Evolutionary conservation across 1,140 invertebrate genomes (phyloP).

Genomic region (Euglossa dilemma): DNA sequence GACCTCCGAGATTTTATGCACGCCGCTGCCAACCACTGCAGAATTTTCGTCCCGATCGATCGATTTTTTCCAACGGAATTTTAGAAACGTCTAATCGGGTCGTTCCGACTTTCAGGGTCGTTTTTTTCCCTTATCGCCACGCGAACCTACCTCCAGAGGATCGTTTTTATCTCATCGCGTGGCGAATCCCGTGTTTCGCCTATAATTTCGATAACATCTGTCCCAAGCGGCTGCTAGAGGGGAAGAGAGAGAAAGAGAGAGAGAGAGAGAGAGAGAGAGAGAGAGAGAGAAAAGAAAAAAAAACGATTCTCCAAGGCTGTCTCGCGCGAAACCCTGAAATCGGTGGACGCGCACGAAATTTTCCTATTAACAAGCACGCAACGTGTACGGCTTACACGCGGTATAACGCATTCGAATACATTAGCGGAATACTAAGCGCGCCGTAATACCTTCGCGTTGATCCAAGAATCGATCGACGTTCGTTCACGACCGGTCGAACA

Average conservation of each 20-base stretch:
- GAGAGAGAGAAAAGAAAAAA: not conserved
- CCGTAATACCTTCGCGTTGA: slow-evolving; percentile 10
- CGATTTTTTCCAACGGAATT: not conserved
- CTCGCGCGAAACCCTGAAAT: slow-evolving; percentile 12
- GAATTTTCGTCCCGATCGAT: not conserved
- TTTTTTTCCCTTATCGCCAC: not conserved
- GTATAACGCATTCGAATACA: slow-evolving; percentile 39
- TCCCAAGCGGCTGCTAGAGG: not conserved
- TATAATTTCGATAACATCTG: slow-evolving; percentile 6
- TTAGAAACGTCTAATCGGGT: not conserved
- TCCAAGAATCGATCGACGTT: slow-evolving; percentile 29
- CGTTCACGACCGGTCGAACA: slow-evolving; percentile 10
- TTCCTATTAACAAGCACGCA: slow-evolving; percentile 43
- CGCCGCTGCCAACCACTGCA: too few species aligned
- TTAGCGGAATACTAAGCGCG: slow-evolving; percentile 38
- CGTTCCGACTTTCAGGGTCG: not conserved
- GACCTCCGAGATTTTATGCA: not conserved
- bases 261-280: not conserved
- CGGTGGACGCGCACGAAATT: slow-evolving; percentile 38
- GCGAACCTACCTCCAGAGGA: not conserved
- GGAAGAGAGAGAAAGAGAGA: not conserved
- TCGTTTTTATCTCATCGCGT: not conserved
- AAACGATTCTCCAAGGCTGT: not conserved
- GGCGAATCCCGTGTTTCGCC: not conserved
- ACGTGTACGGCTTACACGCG: slow-evolving; percentile 20